These are phyloP conservation scores for Anthopleura xanthogrammica DNA, from an alignment of 92 coral and sea anemone genomes.

Conservation along the genomic window DNA sequence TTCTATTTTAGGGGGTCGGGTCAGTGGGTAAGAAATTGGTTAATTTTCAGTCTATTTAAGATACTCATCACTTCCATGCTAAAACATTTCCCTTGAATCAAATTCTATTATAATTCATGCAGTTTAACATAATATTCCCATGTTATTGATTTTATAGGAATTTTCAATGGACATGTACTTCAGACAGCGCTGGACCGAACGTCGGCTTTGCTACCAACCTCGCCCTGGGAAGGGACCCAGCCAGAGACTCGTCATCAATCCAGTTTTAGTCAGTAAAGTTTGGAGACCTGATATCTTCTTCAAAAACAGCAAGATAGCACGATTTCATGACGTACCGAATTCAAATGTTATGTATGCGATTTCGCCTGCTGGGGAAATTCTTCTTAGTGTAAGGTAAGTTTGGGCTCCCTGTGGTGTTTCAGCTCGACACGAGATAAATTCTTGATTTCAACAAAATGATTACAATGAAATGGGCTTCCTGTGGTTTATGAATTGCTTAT, in stretches of 20 bases:
- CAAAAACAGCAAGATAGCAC: slow-evolving; percentile 61
- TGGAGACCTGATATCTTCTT: slow-evolving; percentile 80
- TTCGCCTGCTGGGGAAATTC: slow-evolving; percentile 55
- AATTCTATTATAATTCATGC: no score
- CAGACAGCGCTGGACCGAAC: slow-evolving; percentile 72
- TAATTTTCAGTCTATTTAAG: no score
- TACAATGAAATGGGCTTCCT: not conserved
- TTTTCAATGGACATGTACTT: slow-evolving; percentile 74
- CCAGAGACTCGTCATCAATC: slow-evolving; percentile 42
- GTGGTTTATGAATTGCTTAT: not conserved
- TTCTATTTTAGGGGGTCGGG: no score
- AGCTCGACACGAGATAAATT: no score
- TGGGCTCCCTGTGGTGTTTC: not conserved
- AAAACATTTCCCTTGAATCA: no score
- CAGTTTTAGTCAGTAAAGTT: slow-evolving; percentile 41
- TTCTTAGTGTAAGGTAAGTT: slow-evolving; percentile 66
- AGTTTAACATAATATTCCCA: not conserved
- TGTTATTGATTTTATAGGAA: slow-evolving; percentile 40
- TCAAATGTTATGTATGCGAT: slow-evolving; percentile 62
- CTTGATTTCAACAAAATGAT: no score
- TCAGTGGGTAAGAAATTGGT: no score
- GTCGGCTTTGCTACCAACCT: slow-evolving; percentile 65
- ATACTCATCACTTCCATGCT: no score
- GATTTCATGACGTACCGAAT: slow-evolving; percentile 62
- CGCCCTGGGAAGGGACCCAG: slow-evolving; percentile 38